phyloP scores from a whole-genome alignment of 2,888 invertebrate species.

The Pedicia rivosa region DNA sequence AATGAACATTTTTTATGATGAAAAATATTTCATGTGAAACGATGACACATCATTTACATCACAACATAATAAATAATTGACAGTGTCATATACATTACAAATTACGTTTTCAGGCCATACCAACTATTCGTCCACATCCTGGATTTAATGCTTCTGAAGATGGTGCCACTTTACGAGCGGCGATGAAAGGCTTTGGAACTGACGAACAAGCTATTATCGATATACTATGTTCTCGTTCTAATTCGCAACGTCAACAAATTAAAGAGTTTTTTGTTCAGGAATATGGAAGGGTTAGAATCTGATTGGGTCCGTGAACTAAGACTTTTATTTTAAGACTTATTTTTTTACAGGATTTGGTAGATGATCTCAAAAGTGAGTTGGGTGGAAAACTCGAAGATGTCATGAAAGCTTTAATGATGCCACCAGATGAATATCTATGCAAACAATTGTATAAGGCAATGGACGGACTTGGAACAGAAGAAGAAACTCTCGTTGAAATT shows the following conservation, averaged over 20 bases:
- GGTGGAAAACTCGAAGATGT: constrained; percentile 63
- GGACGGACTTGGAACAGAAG: constrained; percentile 59
- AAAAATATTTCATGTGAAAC: too few relatives aligned
- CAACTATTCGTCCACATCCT: constrained; percentile 40
- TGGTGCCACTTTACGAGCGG: constrained; percentile 44
- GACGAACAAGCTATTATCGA: constrained; percentile 61
- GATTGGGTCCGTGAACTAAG: constrained; percentile 29
- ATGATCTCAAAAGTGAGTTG: constrained; percentile 54
- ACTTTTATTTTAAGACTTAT: constrained; percentile 5
- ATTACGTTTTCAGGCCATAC: constrained; percentile 27
- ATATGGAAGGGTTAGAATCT: too few relatives aligned
- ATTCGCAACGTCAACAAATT: constrained; percentile 55
- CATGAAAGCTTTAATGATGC: constrained; percentile 50
- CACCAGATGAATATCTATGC: constrained; percentile 52
- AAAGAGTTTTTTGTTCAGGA: constrained; percentile 41
- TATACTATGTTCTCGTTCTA: constrained; percentile 50
- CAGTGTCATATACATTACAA: too few relatives aligned
- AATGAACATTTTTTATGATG: too few relatives aligned
- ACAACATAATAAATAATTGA: too few relatives aligned
- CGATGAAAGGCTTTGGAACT: constrained; percentile 65
- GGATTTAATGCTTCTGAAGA: constrained; percentile 49
- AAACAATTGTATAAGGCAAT: constrained; percentile 57
- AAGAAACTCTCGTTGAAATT: constrained; percentile 56
- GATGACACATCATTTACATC: too few relatives aligned
- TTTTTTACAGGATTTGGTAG: constrained; percentile 45